These are phyloP conservation scores for Campylomormyrus numenius DNA, from an alignment of 2,113 vertebrate species.

Conservation along the genomic window DNA sequence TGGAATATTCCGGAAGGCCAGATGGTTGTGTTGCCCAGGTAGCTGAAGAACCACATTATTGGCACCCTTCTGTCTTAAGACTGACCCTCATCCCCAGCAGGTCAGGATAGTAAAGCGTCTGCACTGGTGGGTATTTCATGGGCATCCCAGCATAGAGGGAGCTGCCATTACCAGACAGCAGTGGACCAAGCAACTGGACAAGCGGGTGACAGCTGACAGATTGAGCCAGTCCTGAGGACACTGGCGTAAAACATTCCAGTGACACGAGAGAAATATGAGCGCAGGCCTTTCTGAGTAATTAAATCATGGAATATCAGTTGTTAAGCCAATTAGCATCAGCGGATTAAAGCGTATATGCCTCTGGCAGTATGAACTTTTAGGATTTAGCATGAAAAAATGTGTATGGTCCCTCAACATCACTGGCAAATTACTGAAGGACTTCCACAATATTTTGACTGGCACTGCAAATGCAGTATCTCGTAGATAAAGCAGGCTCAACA, in stretches of 20 bases:
- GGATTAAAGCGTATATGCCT: not conserved
- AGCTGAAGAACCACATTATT: not conserved
- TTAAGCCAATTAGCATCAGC: not conserved
- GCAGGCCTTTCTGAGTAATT: not conserved
- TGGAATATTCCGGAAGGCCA: slow-evolving; percentile 48
- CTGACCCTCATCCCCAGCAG: not conserved
- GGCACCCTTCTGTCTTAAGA: not conserved
- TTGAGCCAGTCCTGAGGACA: not conserved
- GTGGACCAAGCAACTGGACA: not conserved
- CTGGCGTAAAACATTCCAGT: not conserved
- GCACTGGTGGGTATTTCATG: not conserved
- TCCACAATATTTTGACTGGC: not conserved
- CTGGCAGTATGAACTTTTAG: not conserved
- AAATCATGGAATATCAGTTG: slow-evolving; percentile 4
- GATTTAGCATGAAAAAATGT: not conserved
- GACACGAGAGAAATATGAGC: not conserved
- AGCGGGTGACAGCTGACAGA: not conserved
- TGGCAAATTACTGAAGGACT: not conserved
- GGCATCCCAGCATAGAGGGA: not conserved
- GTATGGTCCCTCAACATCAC: not conserved
- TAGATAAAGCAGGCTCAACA: not conserved
- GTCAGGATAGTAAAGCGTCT: not conserved
- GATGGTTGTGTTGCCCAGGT: not conserved
- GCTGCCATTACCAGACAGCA: not conserved
- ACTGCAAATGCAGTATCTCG: not conserved